Base-by-base conservation (phyloP, 2,113 vertebrate genomes). In the Nymphicus hollandicus region DNA sequence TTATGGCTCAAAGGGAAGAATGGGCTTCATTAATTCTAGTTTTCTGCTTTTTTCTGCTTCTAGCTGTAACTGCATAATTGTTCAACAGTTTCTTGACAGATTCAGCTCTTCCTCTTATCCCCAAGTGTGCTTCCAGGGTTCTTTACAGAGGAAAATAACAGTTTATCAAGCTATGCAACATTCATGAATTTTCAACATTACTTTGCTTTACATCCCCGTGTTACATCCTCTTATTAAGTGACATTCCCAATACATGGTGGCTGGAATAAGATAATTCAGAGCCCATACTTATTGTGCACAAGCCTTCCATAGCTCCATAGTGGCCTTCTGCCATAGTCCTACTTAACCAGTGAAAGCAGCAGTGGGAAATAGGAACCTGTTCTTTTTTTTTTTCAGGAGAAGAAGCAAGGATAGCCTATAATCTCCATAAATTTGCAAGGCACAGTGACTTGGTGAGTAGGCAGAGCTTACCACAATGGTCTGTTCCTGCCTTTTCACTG, bases 1-100 rank as follows among this genome's bases (percentile, higher is more conserved):
- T 31, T 78, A 73, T 35, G 55, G 49, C 91, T 95, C 29, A 58
- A 77, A 88, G 76, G 85, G 60, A 91, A 71, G 71, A 91, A 94
- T 83, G 65, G 81, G 20, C 79, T 95, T 93, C 90, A 95, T 96
- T 94, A 95, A 70, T 93, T 91, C 79, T 9, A 37, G n/a, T 83
- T 94, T 94, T 95, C 88, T 94, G 55, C 12, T 83, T 94, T 82
- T 86, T 83, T 89, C 71, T 89, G 55, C 71, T 94, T 73, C 68
- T 78, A 77, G 46, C 41, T 7, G 1, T 77, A 91, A 91, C 31
- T 72, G 60, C n/a, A 17, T 88, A 85, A 88, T 91, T 80, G 87
- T 87, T 94, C 94, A 83, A 84, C 1, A 0, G 19, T 47, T 88
- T 89, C 46, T 49, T 87, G 87, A 82, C 81, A 95, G 87, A 72